Evolutionary conservation across 2,113 vertebrate genomes (phyloP).

Genomic region (Oryzias javanicus): DNA sequence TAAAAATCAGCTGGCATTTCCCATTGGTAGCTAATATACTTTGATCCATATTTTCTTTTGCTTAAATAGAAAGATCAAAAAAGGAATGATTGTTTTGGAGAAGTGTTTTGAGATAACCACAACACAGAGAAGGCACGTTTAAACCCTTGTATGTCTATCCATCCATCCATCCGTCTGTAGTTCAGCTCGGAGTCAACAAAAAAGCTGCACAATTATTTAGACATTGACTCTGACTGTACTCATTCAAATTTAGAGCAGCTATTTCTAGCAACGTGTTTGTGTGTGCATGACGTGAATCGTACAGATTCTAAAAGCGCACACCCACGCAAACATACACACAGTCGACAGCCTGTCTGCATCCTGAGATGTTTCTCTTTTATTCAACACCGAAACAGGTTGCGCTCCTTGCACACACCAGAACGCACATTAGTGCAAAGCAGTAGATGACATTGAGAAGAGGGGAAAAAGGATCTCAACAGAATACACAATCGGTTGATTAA

Average conservation of each 20-base stretch:
- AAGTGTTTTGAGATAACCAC: no score
- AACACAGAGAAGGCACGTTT: no score
- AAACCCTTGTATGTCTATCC: background rate
- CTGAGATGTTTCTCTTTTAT: constrained; percentile 12
- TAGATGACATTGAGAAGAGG: constrained; percentile 5
- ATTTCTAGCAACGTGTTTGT: constrained; percentile 48
- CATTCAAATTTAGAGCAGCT: constrained; percentile 72
- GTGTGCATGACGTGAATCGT: constrained; percentile 46
- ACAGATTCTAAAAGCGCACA: constrained; percentile 50
- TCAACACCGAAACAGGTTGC: constrained; percentile 21
- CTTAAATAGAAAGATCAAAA: no score
- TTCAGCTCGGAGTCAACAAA: constrained; percentile 35
- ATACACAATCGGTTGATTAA: background rate
- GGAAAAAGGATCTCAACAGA: constrained; percentile 1
- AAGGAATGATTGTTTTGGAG: no score
- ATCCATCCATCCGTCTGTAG: constrained; percentile 18
- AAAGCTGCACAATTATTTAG: constrained; percentile 63
- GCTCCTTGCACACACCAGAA: background rate
- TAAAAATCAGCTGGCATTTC: no score
- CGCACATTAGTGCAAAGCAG: background rate
- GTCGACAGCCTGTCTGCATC: constrained; percentile 20
- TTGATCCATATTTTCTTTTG: no score
- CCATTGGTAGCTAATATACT: no score
- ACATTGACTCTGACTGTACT: constrained; percentile 65
- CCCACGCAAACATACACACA: constrained; percentile 28